These are phyloP conservation scores for Harpegnathos saltator DNA, from an alignment of 1,140 invertebrate genomes.

Conservation along the genomic window DNA sequence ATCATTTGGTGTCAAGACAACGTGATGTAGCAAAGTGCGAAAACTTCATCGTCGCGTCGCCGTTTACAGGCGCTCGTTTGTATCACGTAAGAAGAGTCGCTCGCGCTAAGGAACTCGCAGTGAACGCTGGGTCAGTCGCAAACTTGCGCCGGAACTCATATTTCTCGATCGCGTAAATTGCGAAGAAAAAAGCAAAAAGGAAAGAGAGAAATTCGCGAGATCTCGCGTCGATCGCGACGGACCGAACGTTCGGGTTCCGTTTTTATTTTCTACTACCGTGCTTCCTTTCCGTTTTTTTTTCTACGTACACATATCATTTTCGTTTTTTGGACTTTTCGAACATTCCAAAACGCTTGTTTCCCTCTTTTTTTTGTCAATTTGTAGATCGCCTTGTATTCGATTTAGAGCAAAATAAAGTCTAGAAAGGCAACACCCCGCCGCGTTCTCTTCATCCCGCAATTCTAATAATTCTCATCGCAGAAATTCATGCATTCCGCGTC, in stretches of 20 bases:
- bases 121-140: constrained; percentile 49
- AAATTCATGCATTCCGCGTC: background rate
- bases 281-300: constrained; percentile 73
- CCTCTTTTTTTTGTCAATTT: constrained; percentile 81
- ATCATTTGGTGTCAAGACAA: constrained; percentile 26
- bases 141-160: constrained; percentile 14
- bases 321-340: constrained; percentile 76
- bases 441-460: constrained; percentile 32
- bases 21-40: constrained; percentile 37
- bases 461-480: constrained; percentile 10
- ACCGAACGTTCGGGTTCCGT: constrained; percentile 60
- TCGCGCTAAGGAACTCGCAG: constrained; percentile 64
- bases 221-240: constrained; percentile 35
- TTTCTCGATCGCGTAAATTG: constrained; percentile 14
- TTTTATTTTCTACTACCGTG: constrained; percentile 56
- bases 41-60: constrained; percentile 55
- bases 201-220: constrained; percentile 2
- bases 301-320: constrained; percentile 73
- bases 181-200: constrained; percentile 20
- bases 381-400: constrained; percentile 85
- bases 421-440: constrained; percentile 82
- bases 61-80: constrained; percentile 69
- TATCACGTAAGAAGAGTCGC: constrained; percentile 68
- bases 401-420: constrained; percentile 86
- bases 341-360: constrained; percentile 85